Conservation (phyloP, 2,113 vertebrate species). For the Scomber colias region DNA sequence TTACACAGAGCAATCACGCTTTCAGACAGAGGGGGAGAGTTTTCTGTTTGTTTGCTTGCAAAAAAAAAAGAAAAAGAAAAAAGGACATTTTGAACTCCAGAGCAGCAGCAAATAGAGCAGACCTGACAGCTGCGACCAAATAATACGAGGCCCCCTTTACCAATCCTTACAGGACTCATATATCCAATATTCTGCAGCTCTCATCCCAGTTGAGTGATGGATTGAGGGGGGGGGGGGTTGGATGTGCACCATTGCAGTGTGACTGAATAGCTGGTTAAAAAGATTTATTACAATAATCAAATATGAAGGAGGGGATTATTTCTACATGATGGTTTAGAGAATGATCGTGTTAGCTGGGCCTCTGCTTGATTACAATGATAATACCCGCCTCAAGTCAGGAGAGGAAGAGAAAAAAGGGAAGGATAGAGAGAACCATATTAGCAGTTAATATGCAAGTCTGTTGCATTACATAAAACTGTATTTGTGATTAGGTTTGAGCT, state of each 20-base stretch:
- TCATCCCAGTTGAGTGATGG: conserved; percentile 49
- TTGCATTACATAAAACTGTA: conserved; percentile 65
- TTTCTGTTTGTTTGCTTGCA: conserved; percentile 51
- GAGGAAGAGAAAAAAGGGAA: conserved; percentile 39
- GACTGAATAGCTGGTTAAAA: conserved; percentile 78
- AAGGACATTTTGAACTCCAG: conserved; percentile 52
- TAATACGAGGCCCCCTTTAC: conserved; percentile 22
- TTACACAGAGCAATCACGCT: conserved; percentile 69
- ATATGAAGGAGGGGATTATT: conserved; percentile 81
- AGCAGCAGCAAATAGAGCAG: conserved; percentile 60
- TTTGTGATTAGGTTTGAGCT: conserved; percentile 65
- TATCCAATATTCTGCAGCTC: conserved; percentile 31
- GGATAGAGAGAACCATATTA: conserved; percentile 66
- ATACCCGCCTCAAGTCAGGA: conserved; percentile 74
- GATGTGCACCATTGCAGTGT: conserved; percentile 57
- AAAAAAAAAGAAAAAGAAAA: conserved; percentile 2
- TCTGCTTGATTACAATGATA: conserved; percentile 80
- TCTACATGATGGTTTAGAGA: conserved; percentile 78
- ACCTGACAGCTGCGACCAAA: conserved; percentile 53
- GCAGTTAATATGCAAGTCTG: conserved; percentile 72
- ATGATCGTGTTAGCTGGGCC: conserved; percentile 78
- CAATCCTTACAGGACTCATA: conserved; percentile 33
- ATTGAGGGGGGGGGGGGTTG: conserved; percentile 22
- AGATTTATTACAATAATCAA: conserved; percentile 84
- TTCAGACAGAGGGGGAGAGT: conserved; percentile 44